phyloP scores from a whole-genome alignment of 2,888 invertebrate species.

The Latrodectus elegans region DNA sequence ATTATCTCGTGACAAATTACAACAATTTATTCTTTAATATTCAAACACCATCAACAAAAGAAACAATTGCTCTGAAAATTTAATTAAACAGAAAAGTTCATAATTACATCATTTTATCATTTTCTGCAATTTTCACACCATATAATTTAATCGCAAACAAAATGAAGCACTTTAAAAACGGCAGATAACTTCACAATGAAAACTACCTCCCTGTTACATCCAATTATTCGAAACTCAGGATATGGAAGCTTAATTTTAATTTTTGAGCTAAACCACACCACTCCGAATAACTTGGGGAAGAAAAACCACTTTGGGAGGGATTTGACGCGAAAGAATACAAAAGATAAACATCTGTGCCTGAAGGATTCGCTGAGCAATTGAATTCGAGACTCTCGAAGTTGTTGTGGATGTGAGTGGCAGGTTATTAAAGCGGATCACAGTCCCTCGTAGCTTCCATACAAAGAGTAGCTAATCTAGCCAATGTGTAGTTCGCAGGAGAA shows the following conservation, averaged over 20 bases:
- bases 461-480: slow-evolving; percentile 59
- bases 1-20: no score
- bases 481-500: slow-evolving; percentile 13
- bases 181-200: no score
- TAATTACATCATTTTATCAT: no score
- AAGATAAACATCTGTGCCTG: slow-evolving; percentile 64
- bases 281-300: not conserved
- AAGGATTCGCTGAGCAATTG: slow-evolving; percentile 32
- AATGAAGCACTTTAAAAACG: no score
- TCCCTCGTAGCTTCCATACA: slow-evolving; percentile 49
- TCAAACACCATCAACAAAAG: no score
- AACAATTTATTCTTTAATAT: no score
- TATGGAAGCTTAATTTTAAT: not conserved
- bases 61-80: no score
- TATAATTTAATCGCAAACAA: no score
- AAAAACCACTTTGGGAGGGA: not conserved
- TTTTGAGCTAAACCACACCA: not conserved
- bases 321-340: slow-evolving; percentile 24
- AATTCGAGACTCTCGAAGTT: slow-evolving; percentile 16
- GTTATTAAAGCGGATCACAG: slow-evolving; percentile 58
- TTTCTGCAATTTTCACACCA: no score
- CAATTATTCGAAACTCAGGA: not conserved
- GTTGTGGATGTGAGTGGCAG: slow-evolving; percentile 58
- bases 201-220: not conserved
- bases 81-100: no score